phyloP scores from a whole-genome alignment of 2,888 invertebrate genomes.

The Chromoteleia sp. region DNA sequence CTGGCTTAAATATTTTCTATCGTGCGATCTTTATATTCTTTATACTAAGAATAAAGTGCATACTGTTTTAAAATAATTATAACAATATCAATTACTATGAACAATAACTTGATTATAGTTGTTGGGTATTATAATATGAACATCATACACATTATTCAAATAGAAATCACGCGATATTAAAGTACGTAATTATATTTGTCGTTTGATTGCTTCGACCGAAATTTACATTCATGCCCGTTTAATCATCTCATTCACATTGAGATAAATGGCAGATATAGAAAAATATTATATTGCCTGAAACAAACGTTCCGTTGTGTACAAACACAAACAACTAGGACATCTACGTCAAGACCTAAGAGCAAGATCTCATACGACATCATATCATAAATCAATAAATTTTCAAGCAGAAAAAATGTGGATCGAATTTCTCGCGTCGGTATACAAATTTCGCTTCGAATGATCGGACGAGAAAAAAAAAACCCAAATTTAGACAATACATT shows the following conservation, averaged over 20 bases:
- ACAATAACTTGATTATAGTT: too few relatives aligned
- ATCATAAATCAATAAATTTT: conserved; percentile 13
- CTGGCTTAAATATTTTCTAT: too few relatives aligned
- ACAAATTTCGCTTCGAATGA: too few relatives aligned
- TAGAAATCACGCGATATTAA: neutral
- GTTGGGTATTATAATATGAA: neutral
- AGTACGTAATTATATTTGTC: neutral
- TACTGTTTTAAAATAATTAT: too few relatives aligned
- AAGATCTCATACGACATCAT: conserved; percentile 3
- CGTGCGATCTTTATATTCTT: too few relatives aligned
- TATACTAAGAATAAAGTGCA: too few relatives aligned
- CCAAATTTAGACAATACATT: neutral
- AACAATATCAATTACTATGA: too few relatives aligned
- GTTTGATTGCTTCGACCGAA: neutral
- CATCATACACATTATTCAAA: neutral
- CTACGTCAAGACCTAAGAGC: neutral
- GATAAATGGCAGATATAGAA: neutral
- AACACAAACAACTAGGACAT: conserved; percentile 7
- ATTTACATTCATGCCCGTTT: neutral
- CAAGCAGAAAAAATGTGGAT: neutral
- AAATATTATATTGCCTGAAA: neutral
- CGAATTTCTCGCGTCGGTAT: too few relatives aligned
- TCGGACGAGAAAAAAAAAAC: too few relatives aligned
- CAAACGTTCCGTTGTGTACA: neutral
- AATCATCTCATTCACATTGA: neutral